Conservation (phyloP, 2,888 invertebrate genomes). For the Lampropteryx suffumata region DNA sequence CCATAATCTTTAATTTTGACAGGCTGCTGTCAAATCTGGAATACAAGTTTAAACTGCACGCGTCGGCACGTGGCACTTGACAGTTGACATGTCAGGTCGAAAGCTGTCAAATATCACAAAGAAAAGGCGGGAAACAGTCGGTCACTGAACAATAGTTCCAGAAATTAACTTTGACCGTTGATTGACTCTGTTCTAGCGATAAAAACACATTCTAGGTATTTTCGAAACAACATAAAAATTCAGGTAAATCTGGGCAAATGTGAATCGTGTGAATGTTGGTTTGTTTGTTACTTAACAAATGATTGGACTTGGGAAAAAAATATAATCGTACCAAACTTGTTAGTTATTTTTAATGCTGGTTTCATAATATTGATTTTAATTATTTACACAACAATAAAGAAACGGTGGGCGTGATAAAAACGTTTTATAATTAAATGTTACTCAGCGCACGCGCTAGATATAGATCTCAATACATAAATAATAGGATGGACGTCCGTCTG, state of each 20-base stretch:
- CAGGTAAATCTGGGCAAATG: too few relatives aligned
- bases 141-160: slow-evolving; percentile 48
- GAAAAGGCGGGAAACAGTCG: slow-evolving; percentile 48
- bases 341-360: too few relatives aligned
- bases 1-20: slow-evolving; percentile 54
- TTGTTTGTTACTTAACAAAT: too few relatives aligned
- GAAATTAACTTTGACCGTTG: slow-evolving; percentile 57
- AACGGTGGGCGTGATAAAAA: slow-evolving; percentile 44
- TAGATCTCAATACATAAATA: slow-evolving; percentile 44
- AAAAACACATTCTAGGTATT: not conserved
- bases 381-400: not conserved
- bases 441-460: slow-evolving; percentile 36
- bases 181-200: slow-evolving; percentile 36
- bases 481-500: slow-evolving; percentile 48
- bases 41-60: slow-evolving; percentile 70
- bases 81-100: slow-evolving; percentile 60
- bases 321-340: too few relatives aligned
- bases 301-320: too few relatives aligned
- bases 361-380: too few relatives aligned
- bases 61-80: slow-evolving; percentile 69
- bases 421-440: slow-evolving; percentile 47
- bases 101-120: slow-evolving; percentile 60
- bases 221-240: too few relatives aligned
- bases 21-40: slow-evolving; percentile 56
- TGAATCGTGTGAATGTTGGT: too few relatives aligned